Evolutionary conservation across 2,797 vertebrate genomes (phyloP).

Genomic region (Pangasius djambal): DNA sequence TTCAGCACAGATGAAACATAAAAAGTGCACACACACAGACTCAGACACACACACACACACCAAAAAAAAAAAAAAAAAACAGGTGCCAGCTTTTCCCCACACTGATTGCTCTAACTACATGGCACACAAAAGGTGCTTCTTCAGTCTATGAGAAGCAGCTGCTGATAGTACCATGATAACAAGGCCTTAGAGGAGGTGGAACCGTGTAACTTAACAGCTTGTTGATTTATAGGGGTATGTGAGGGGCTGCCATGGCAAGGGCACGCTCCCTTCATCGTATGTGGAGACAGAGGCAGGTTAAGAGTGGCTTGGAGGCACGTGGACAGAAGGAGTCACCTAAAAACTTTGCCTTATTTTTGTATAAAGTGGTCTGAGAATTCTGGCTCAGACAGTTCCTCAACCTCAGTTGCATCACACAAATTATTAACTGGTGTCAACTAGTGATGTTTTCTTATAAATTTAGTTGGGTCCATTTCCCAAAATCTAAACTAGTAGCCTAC

Average conservation of each 20-base stretch:
- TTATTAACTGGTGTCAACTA: neutral
- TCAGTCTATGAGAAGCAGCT: conserved; percentile 43
- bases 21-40: conserved; percentile 1
- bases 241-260: conserved; percentile 32
- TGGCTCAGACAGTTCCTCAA: neutral
- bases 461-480: neutral
- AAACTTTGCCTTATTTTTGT: conserved; percentile 18
- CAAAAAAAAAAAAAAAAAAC: conserved; percentile 9
- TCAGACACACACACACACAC: conserved; percentile 11
- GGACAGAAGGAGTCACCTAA: conserved; percentile 34
- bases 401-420: neutral
- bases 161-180: conserved; percentile 51
- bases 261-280: conserved; percentile 35
- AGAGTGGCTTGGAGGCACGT: conserved; percentile 33
- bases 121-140: conserved; percentile 59
- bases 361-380: neutral
- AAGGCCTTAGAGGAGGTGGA: conserved; percentile 38
- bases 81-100: conserved; percentile 25
- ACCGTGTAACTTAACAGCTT: conserved; percentile 36
- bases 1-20: neutral
- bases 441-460: neutral
- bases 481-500: neutral
- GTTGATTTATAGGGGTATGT: conserved; percentile 61
- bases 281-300: conserved; percentile 45
- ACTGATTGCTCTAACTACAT: conserved; percentile 57